phyloP scores from a whole-genome alignment of 2,113 vertebrate species.

The Leucosticte australis region DNA sequence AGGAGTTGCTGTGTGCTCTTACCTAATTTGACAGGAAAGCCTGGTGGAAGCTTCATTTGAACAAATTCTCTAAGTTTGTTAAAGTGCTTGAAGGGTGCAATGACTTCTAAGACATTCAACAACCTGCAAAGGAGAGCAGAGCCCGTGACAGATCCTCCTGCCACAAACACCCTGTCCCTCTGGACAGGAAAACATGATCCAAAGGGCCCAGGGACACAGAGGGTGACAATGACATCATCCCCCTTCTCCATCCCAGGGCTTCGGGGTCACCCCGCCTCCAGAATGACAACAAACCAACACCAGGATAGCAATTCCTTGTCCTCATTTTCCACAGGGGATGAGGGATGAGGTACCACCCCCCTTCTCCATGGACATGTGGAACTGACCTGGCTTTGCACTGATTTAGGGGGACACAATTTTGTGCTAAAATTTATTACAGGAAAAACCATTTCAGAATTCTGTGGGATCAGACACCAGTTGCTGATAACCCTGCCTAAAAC shows the following conservation, averaged over 20 bases:
- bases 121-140: constrained; percentile 78
- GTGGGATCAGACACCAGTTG: not conserved
- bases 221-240: not conserved
- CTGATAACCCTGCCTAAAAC: not conserved
- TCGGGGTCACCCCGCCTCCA: not conserved
- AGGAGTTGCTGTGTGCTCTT: not conserved
- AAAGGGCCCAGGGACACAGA: not conserved
- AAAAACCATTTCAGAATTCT: not conserved
- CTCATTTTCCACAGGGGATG: not conserved
- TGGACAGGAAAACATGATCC: not conserved
- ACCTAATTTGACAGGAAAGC: constrained; percentile 98
- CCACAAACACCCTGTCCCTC: not conserved
- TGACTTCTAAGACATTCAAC: constrained; percentile 97
- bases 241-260: not conserved
- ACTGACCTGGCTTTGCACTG: not conserved
- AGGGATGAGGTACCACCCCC: accelerated
- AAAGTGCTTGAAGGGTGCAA: constrained; percentile 99
- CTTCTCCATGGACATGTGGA: accelerated
- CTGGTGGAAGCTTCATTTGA: constrained; percentile 99
- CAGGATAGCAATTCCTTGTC: not conserved
- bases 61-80: constrained; percentile 99
- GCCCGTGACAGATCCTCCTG: not conserved
- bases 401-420: not conserved
- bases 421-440: not conserved
- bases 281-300: accelerated